Evolutionary conservation across 2,797 vertebrate genomes (phyloP).

Genomic region (Mormyrops attenuatus): DNA sequence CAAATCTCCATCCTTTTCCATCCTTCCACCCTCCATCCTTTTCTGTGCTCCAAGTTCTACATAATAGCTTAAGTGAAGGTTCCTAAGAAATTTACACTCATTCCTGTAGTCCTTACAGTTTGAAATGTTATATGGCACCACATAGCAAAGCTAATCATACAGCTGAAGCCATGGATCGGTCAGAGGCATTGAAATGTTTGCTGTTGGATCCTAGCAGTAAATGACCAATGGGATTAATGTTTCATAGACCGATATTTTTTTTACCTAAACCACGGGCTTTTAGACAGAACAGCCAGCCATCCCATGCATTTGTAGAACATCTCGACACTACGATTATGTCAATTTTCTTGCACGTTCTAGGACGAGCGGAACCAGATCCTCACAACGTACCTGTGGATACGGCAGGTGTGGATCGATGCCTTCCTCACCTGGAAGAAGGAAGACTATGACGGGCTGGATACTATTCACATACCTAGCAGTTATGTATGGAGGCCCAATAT

Average conservation of each 20-base stretch:
- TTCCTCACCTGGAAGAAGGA: slow-evolving; percentile 78
- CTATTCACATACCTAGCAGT: slow-evolving; percentile 81
- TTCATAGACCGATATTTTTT: neutral
- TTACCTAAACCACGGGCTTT: neutral
- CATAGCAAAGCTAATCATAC: neutral
- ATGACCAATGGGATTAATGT: neutral
- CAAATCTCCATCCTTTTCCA: no score
- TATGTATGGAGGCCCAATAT: slow-evolving; percentile 84
- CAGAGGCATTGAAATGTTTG: neutral
- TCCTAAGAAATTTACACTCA: neutral
- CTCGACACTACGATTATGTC: neutral
- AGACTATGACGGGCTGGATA: slow-evolving; percentile 75
- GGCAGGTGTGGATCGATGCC: slow-evolving; percentile 81
- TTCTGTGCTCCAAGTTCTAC: neutral
- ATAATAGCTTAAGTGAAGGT: neutral
- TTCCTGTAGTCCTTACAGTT: neutral
- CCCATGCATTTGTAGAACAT: neutral
- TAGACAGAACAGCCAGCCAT: neutral
- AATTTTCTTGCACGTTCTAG: slow-evolving; percentile 49
- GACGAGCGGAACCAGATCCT: slow-evolving; percentile 88
- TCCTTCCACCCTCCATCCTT: neutral
- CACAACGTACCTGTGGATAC: slow-evolving; percentile 84
- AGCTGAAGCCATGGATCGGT: neutral
- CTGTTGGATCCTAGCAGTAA: neutral
- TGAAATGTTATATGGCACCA: neutral